Evolutionary conservation across 1,140 invertebrate species (phyloP).

Genomic region (Andricus grossulariae): DNA sequence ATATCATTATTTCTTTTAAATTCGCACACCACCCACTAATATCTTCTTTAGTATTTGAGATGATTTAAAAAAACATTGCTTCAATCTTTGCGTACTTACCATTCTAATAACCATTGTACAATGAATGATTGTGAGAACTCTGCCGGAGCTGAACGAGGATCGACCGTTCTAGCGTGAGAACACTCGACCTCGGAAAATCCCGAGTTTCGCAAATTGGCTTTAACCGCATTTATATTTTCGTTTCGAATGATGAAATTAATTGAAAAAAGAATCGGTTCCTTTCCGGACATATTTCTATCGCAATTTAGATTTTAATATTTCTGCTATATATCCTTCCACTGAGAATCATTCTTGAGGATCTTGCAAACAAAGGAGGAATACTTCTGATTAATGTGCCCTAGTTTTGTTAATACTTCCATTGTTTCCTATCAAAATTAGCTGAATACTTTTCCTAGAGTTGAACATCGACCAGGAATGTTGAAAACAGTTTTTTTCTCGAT

Average conservation of each 20-base stretch:
- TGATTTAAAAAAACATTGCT: not conserved
- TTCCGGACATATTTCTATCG: not conserved
- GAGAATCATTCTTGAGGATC: not conserved
- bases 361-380: not conserved
- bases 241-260: not conserved
- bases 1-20: not conserved
- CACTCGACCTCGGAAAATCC: not conserved
- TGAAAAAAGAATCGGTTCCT: not conserved
- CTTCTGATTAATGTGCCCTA: conserved; percentile 13
- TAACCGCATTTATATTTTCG: not conserved
- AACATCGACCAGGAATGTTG: not conserved
- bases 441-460: not conserved
- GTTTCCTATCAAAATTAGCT: conserved; percentile 12
- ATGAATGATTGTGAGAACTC: conserved; percentile 21
- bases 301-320: not conserved
- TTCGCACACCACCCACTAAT: not conserved
- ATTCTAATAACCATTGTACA: conserved; percentile 18
- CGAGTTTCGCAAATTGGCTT: conserved; percentile 7
- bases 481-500: not conserved
- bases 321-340: not conserved
- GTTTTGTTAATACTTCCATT: conserved; percentile 21
- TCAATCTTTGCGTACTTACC: not conserved
- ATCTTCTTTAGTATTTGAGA: not conserved
- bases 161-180: conserved; percentile 25
- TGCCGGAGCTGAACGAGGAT: conserved; percentile 26